These are phyloP conservation scores for Palaemon carinicauda DNA, from an alignment of 1,140 invertebrate species.

Conservation along the genomic window DNA sequence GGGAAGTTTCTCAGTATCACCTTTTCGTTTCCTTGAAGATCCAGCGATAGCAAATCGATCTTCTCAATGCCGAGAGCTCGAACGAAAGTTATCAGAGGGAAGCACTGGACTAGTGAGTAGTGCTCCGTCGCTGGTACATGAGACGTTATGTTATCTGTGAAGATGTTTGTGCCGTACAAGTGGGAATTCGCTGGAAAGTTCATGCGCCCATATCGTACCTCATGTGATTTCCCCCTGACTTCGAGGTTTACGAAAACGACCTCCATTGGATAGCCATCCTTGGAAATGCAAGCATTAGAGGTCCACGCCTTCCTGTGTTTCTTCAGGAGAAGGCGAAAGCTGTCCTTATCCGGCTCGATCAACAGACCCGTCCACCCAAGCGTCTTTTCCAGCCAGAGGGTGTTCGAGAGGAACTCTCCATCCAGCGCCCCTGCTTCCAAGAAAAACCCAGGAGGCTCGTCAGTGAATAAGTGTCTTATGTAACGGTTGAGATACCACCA, in stretches of 20 bases:
- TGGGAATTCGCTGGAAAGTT: not conserved
- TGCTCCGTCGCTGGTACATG: not conserved
- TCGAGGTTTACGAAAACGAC: not conserved
- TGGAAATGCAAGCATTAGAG: slow-evolving; percentile 64
- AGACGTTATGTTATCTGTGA: not conserved
- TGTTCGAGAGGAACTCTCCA: slow-evolving; percentile 71
- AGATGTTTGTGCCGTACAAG: not conserved
- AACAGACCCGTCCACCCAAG: slow-evolving; percentile 78
- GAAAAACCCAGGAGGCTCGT: slow-evolving; percentile 67
- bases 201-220: not conserved
- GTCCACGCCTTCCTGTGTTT: slow-evolving; percentile 60
- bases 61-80: not conserved
- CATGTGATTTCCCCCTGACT: not conserved
- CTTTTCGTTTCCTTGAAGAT: slow-evolving; percentile 16
- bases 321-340: slow-evolving; percentile 54
- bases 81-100: slow-evolving; percentile 63
- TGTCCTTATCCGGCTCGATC: slow-evolving; percentile 71
- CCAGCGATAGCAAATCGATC: slow-evolving; percentile 23
- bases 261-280: slow-evolving; percentile 69
- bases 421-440: slow-evolving; percentile 72
- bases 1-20: not conserved
- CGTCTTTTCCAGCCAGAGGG: slow-evolving; percentile 73
- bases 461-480: not conserved
- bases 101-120: slow-evolving; percentile 73
- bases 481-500: slow-evolving; percentile 14